Base-by-base conservation (phyloP, 2,797 vertebrate genomes). In the Schizopygopsis pylzovi region DNA sequence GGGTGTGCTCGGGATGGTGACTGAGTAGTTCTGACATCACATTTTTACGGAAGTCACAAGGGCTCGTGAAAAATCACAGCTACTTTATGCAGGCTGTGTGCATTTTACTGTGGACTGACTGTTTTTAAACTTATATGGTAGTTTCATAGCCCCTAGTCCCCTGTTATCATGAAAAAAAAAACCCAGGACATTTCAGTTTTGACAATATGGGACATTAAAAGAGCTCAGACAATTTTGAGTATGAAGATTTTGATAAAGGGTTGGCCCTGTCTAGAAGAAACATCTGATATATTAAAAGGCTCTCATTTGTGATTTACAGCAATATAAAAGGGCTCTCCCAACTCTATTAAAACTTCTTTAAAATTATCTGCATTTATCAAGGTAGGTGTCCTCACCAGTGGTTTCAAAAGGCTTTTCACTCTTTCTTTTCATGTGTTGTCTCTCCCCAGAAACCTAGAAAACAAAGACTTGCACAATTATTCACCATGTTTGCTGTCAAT, bases 401-500 rank as follows among this genome's bases (percentile, higher is more conserved):
- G 6, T 59, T 82, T 82, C 47, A 71, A 77, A 77, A 67, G 72
- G 22, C 75, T 33, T 43, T 85, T 70, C 52, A 11, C 12, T 39
- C n/a, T 68, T 49, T 68, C 63, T 77, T 79, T 56, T 79, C 47
- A 84, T 70, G 39, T 37, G 25, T 11, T 18, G 43, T 10, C 65
- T 75, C 54, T 76, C 56, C 81, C 56, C 28, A 83, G 65, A 43
- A 85, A 71, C 67, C 54, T 18, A 52, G 28, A 47, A 61, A 33
- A 85, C 39, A 71, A 70, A 78, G 39, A 20, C 83, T 70, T 33
- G 6, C 25, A 56, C 45, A 43, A 79, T 59, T 47, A 56, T 73
- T 71, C 28, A 9, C 61, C 10, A 6, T 18, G 9, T 41, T 79
- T 2, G 6, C 67, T 68, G 56, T 41, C 71, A 78, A 84, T 45